Percentiles rank a stretch among this genome's conserved stretches.
These are phyloP conservation scores for Simalia tracyae DNA, from an alignment of 2,797 vertebrate species.

Conservation along the genomic window DNA sequence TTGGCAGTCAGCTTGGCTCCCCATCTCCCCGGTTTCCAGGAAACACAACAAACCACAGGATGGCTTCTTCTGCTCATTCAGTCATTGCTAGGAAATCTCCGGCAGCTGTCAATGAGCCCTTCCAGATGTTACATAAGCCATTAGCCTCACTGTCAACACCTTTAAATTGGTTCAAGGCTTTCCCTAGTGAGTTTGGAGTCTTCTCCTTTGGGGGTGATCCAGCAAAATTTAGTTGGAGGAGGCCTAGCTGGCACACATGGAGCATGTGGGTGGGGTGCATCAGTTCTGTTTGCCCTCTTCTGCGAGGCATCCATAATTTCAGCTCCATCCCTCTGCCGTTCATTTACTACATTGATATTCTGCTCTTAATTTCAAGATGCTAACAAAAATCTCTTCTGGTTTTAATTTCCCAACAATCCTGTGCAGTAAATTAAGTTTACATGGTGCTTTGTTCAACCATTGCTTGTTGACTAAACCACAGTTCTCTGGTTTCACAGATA, in stretches of 20 bases:
- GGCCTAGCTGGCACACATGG: not conserved
- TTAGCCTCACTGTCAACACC: not conserved
- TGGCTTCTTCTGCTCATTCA: not conserved
- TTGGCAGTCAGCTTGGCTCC: not conserved
- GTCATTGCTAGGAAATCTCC: conserved; percentile 12
- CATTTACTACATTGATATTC: not conserved
- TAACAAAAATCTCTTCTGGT: not conserved
- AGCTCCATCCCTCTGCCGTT: not conserved
- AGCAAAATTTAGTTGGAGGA: not conserved
- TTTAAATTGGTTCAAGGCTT: not conserved
- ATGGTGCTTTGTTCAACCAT: not conserved
- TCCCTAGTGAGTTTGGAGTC: not conserved
- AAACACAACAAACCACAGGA: not conserved
- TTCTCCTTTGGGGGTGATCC: not conserved
- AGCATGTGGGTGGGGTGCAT: no score
- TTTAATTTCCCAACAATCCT: not conserved
- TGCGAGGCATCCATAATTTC: not conserved
- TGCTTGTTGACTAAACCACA: not conserved
- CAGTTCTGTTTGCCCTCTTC: not conserved
- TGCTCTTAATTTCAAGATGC: not conserved
- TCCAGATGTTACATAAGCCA: not conserved
- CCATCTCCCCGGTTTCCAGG: conserved; percentile 11
- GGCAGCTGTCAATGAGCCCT: not conserved
- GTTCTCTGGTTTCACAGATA: not conserved
- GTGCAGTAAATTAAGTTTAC: not conserved